phyloP scores from a whole-genome alignment of 2,888 invertebrate genomes.

The Epinotia demarniana region DNA sequence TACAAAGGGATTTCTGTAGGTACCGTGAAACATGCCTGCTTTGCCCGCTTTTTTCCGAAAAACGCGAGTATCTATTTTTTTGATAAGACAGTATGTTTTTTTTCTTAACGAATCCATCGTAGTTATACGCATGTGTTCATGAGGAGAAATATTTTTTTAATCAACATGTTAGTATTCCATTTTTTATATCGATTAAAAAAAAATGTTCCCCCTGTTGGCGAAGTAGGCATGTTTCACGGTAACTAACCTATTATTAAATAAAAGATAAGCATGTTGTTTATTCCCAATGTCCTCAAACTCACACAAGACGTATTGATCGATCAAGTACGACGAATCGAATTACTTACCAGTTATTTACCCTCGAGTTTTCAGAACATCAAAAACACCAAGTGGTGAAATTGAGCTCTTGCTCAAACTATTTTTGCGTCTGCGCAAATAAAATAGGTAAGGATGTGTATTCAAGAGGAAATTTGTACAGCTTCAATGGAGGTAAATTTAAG shows the following conservation, averaged over 20 bases:
- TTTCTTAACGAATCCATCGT: no score
- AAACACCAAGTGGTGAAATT: neutral
- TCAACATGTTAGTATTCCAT: no score
- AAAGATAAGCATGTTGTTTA: neutral
- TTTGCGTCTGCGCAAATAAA: neutral
- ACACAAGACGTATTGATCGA: neutral
- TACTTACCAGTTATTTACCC: constrained; percentile 12
- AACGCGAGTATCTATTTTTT: no score
- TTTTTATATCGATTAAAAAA: no score
- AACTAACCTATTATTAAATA: neutral
- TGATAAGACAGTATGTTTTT: no score
- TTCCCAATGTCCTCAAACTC: neutral
- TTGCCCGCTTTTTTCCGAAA: no score
- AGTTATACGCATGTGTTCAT: no score
- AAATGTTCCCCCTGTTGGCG: no score
- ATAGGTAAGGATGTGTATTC: constrained; percentile 2
- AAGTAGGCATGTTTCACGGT: no score
- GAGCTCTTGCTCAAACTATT: neutral
- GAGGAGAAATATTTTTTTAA: no score
- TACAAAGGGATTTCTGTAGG: neutral
- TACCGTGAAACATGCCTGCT: no score
- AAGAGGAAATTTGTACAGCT: neutral
- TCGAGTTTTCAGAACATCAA: neutral
- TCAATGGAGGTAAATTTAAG: neutral
- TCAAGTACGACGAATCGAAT: constrained; percentile 11